Percentiles rank a stretch among this genome's conserved stretches.
Evolutionary conservation across 2,797 vertebrate species (phyloP).

Genomic region (Tenualosa ilisha): DNA sequence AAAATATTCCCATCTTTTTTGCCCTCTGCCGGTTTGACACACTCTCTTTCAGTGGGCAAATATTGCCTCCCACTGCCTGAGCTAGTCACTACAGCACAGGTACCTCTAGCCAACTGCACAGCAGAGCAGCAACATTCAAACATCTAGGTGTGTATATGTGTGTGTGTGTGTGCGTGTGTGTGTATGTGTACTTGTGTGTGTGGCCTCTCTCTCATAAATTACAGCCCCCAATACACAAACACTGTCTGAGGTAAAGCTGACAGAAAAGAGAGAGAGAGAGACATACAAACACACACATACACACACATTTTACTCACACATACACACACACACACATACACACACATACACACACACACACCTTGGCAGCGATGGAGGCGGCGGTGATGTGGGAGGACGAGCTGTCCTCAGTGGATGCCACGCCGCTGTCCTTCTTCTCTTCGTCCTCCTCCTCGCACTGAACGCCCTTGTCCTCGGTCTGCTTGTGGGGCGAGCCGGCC

Average conservation of each 20-base stretch:
- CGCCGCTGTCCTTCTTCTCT: constrained; percentile 98
- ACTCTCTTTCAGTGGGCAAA: neutral
- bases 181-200: no score
- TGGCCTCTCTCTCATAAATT: no score
- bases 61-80: neutral
- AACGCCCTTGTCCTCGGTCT: constrained; percentile 97
- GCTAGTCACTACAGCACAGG: neutral
- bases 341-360: constrained; percentile 60
- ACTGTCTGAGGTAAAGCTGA: no score
- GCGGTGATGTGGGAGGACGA: constrained; percentile 97
- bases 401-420: constrained; percentile 98
- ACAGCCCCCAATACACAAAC: neutral
- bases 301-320: constrained; percentile 64
- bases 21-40: neutral
- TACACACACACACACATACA: constrained; percentile 59
- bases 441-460: constrained; percentile 99
- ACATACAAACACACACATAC: neutral
- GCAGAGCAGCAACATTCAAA: neutral
- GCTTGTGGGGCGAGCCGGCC: constrained; percentile 89
- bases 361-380: constrained; percentile 96
- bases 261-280: no score
- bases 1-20: neutral
- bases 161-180: no score
- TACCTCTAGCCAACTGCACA: neutral
- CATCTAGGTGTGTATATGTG: neutral